Base-by-base conservation (phyloP, 2,797 vertebrate genomes). In the Cygnus olor region DNA sequence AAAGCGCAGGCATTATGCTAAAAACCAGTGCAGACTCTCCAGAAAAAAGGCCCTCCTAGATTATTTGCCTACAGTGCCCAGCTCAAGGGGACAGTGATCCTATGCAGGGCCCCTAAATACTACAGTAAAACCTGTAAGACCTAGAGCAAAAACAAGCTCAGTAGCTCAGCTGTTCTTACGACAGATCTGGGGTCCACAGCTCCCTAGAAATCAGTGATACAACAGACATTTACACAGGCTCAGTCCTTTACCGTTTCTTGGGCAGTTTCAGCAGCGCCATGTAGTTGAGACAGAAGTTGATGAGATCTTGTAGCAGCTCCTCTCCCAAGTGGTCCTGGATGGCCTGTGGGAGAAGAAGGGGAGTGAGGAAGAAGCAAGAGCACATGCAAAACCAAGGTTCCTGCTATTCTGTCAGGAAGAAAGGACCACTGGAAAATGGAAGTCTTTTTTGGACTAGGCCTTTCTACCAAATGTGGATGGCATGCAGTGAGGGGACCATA, bases 281-380 rank as follows among this genome's bases (percentile, higher is more conserved):
- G 97, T 99, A 99, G 93, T 97, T 98, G 93, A 99, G 99, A 89
- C 99, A 99, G 98, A 99, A 99, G 97, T 99, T 99, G 96, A 99
- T 99, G 42, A 99, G 97, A 49, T 99, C 99, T 97, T 99, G 99
- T 64, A 99, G 98, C 72, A 99, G 98, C 89, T 99, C 99, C 94
- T 99, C 99, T 1, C 99, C 99, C 2, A 99, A 80, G 57, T 99
- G 99, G 97, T 99, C 99, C 97, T 99, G 99, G 96, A 99, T 99
- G 71, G 99, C 99, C 99, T 99, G 91, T 16, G 15, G 58, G 85
- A 85, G 28, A 22, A 80, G 65, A 83, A 74, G 28, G 20, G 11
- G n/a, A 36, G 38, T 40, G 53, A 85, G 42, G 64, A 73, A 11
- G 11, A 78, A 18, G 42, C 49, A 0, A n/a, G 57, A 82, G 34